Base-by-base conservation (phyloP, 1,140 invertebrate species). In the honey bee (Apis mellifera) region DNA sequence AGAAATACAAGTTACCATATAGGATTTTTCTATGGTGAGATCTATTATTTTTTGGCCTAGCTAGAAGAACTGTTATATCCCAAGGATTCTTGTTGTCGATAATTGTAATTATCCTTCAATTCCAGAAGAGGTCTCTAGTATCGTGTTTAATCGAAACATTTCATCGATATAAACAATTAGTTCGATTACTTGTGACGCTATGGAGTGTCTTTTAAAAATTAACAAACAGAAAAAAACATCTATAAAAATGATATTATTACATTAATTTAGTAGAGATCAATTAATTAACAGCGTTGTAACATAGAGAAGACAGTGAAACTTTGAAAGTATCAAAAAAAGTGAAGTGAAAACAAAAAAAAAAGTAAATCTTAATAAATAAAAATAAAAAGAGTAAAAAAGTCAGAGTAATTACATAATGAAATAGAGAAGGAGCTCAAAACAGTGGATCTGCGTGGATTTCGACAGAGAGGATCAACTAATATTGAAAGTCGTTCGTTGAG, bases 401-500 rank as follows among this genome's bases (percentile, higher is more conserved):
- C 9, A 19, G 12, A 48, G 13, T 23, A n/a, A 69, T 69, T 42
- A 15, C 13, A 52, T 11, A 23, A 70, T 17, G 26, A 70, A 21
- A 21, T 11, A 15, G 4, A 15, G 9, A 55, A 32, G 19, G 5
- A 42, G 21, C n/a, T 4, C 42, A 32, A 69, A 50, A 21, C 66
- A 17, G 48, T 52, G 48, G 21, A 69, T 69, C 21, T 69, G 9
- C 8, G n/a, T 23, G 48, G 21, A 66, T 66, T 48, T 66, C 9
- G 65, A 66, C 32, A 66, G 19, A 66, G 19, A 48, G 21, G 65
- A 69, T 69, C 52, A 13, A 2, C 23, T 12, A 59, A 59, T 21
- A 11, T 4, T 74, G 21, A 74, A 62, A 60, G 15, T 73, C n/a
- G 42, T 64, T 75, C 48, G 23, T 54, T 60, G 60, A 73, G 48